phyloP scores from a whole-genome alignment of 2,797 vertebrate genomes.

The Enteromius treurensis region DNA sequence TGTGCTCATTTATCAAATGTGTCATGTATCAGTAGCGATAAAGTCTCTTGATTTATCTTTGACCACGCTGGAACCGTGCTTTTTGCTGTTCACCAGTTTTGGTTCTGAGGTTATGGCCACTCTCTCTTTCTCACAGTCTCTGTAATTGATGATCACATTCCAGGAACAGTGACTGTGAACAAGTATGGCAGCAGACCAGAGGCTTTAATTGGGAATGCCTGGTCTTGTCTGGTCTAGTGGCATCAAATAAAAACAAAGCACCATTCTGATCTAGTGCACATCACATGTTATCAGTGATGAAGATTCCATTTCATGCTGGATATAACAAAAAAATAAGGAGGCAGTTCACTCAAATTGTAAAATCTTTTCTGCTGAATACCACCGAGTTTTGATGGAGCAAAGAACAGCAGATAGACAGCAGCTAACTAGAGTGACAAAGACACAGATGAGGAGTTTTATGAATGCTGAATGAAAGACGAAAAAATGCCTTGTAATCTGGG shows the following conservation, averaged over 20 bases:
- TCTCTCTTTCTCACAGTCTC: background rate
- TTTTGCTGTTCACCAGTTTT: background rate
- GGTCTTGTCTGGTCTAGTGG: slow-evolving; percentile 14
- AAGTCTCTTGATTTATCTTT: background rate
- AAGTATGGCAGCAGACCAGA: slow-evolving; percentile 13
- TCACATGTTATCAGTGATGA: slow-evolving; percentile 1
- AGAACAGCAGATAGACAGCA: background rate
- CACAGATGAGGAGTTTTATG: slow-evolving; percentile 10
- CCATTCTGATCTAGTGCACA: background rate
- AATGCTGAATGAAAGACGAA: slow-evolving; percentile 16
- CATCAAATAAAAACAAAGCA: slow-evolving; percentile 4
- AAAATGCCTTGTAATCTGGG: background rate
- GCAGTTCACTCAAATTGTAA: background rate
- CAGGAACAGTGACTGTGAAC: slow-evolving; percentile 8
- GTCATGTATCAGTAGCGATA: background rate
- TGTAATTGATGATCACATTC: slow-evolving; percentile 18
- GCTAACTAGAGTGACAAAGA: background rate
- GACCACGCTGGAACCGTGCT: background rate
- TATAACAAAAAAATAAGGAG: background rate
- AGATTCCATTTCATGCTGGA: background rate
- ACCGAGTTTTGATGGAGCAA: background rate
- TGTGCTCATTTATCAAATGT: background rate
- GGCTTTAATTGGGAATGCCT: slow-evolving; percentile 29
- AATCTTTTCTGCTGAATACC: background rate
- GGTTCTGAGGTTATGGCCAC: background rate